Conservation (phyloP, 2,888 invertebrate species). For the Alsophila aescularia region DNA sequence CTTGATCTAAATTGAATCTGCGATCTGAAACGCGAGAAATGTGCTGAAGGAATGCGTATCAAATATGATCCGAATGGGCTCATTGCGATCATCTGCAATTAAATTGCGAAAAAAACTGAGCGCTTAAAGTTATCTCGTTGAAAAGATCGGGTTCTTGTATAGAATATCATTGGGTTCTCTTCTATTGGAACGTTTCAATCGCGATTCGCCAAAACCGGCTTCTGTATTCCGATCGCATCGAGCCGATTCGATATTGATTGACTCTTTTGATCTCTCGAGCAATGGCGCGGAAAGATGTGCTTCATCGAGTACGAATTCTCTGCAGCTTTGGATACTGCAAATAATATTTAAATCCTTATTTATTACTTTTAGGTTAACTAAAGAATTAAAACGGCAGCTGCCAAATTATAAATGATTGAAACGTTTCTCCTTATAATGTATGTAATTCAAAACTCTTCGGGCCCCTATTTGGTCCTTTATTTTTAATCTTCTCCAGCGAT, state of each 20-base stretch:
- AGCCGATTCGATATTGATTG: conserved; percentile 48
- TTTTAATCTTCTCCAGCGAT: background rate
- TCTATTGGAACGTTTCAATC: conserved; percentile 69
- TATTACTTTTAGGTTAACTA: too few relatives aligned
- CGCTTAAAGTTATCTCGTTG: conserved; percentile 55
- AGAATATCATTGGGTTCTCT: conserved; percentile 33
- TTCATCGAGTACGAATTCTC: conserved; percentile 39
- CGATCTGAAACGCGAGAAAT: conserved; percentile 65
- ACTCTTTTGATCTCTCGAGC: too few relatives aligned
- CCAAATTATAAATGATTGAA: background rate
- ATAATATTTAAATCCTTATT: conserved; percentile 11
- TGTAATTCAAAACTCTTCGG: too few relatives aligned
- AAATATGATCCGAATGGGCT: conserved; percentile 55
- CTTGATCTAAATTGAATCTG: conserved; percentile 74
- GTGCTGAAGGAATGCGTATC: conserved; percentile 56
- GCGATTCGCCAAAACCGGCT: conserved; percentile 67
- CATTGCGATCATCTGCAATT: conserved; percentile 54
- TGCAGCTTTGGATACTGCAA: conserved; percentile 11
- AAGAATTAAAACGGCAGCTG: conserved; percentile 1
- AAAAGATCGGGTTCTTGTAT: conserved; percentile 50
- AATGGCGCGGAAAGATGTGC: conserved; percentile 41
- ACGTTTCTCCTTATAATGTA: background rate
- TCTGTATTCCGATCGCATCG: conserved; percentile 60
- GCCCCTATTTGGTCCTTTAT: background rate
- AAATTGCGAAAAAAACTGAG: conserved; percentile 60